Conservation (phyloP, 2,888 invertebrate genomes). For the Dione vanillae region DNA sequence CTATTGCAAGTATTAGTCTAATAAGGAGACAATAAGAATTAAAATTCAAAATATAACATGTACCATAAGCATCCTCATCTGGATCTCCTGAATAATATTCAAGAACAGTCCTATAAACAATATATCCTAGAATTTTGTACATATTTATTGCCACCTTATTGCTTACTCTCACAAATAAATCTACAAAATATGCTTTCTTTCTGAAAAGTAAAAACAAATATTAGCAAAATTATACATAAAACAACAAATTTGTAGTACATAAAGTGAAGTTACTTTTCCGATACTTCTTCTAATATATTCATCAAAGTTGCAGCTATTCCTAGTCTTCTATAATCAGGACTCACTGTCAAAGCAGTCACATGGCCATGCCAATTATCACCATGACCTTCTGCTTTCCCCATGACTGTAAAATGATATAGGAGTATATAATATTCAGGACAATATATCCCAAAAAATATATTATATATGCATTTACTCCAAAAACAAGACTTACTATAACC, state of each 20-base stretch:
- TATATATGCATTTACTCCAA: too few relatives aligned
- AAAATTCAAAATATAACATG: conserved; percentile 30
- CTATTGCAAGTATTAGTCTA: not conserved
- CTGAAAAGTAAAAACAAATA: conserved; percentile 74
- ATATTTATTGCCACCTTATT: conserved; percentile 98
- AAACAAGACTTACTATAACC: conserved; percentile 97
- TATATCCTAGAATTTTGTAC: conserved; percentile 98
- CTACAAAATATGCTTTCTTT: conserved; percentile 98
- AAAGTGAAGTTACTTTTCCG: conserved; percentile 89
- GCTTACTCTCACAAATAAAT: conserved; percentile 98
- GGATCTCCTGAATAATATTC: conserved; percentile 99
- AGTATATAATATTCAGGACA: too few relatives aligned
- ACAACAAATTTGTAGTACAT: not conserved
- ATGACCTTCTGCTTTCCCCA: conserved; percentile 99
- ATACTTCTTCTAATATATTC: conserved; percentile 97
- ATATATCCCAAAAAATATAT: too few relatives aligned
- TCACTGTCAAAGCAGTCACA: conserved; percentile 98
- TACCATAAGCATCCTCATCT: conserved; percentile 99
- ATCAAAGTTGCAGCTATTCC: conserved; percentile 97
- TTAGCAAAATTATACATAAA: not conserved
- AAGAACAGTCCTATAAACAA: conserved; percentile 96
- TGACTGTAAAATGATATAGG: conserved; percentile 89
- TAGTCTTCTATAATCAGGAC: conserved; percentile 95
- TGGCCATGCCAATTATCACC: conserved; percentile 99
- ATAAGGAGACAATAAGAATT: not conserved